Base-by-base conservation (phyloP, 2,797 vertebrate species). In the Alfaro cultratus region DNA sequence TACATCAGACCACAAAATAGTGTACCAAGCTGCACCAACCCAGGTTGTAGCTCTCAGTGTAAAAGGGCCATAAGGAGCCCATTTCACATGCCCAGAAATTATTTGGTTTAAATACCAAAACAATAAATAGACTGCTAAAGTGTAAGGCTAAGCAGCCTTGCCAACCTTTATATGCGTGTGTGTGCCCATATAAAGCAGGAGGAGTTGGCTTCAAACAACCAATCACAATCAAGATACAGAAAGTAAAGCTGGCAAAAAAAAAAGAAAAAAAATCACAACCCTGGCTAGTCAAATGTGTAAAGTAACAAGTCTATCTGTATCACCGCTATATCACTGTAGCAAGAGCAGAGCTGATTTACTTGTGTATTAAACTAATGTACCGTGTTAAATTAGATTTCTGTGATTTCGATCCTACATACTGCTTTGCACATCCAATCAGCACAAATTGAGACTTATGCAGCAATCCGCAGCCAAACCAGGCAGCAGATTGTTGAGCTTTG, bases 401-500 rank as follows among this genome's bases (percentile, higher is more conserved):
- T 62, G 26, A 75, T 71, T 71, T 75, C 39, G 21, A 75, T 45
- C 11, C 46, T 45, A 16, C 2, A 45, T 16, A n/a, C 39, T 46
- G 15, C n/a, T 74, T 39, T 74, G 46, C 26, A 55, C 45, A 8
- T 77, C 47, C 84, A 83, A 86, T 86, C 9, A 70, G 73, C 79
- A 86, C 84, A 93, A 93, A 93, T 88, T 75, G 79, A 90, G 84
- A 91, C 84, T 85, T 84, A 77, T 88, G 86, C 83, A 73, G 73
- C 73, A 74, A 75, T 89, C 79, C n/a, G 79, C 64, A 78, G 81
- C 67, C 36, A 82, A 87, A 90, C 85, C 90, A 86, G 88, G 46
- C 80, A 93, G 92, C 94, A 94, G 92, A 93, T 93, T 94, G 92
- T 89, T 74, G 87, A 86, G 91, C 87, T 92, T 93, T 88, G 90